Base-by-base conservation (phyloP, 2,888 invertebrate genomes). In the Leucophora obtusa region DNA sequence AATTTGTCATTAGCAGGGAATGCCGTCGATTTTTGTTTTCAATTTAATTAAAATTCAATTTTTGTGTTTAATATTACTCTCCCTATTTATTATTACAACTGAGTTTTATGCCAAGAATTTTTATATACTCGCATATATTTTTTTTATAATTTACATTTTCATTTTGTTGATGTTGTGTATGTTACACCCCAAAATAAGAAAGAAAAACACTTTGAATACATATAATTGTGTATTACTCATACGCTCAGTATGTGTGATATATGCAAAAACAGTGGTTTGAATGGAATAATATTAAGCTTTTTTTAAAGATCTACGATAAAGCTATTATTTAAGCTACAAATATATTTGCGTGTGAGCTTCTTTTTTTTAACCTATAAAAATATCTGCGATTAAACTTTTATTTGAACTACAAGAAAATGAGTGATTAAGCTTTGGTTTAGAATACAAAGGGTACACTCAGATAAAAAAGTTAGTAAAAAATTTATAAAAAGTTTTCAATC, bases 1-100 rank as follows among this genome's bases (percentile, higher is more conserved):
- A 65, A 69, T 76, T 76, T 76, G 76, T 81, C 80, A 81, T 81
- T 81, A 73, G 72, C 59, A 43, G 76, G 76, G 69, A 69, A 76
- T 81, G 80, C 72, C 72, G 50, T 75, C 70, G 56, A 58, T 50
- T 70, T 70, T 35, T 47, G 8, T 38, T 63, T 63, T 63, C 50
- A 56, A 62, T 69, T 74, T 70, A 79, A 74, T 79, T 74, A 70
- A 60, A 74, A 73, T 73, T 79, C 78, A 73, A 73, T 74, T 65
- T 69, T 76, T 76, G 43, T 70, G 56, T 50, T 54, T 60, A 59
- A 59, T 65, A 35, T 74, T 60, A 43, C 58, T 79, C 71, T 72
- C 63, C 71, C 51, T 54, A 56, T 75, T 79, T 79, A 62, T 65
- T 75, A 71, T 75, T 80, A 58, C 79, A 80, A 50, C 72, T 75